Conservation (phyloP, 1,140 invertebrate genomes). For the Uloborus diversus region DNA sequence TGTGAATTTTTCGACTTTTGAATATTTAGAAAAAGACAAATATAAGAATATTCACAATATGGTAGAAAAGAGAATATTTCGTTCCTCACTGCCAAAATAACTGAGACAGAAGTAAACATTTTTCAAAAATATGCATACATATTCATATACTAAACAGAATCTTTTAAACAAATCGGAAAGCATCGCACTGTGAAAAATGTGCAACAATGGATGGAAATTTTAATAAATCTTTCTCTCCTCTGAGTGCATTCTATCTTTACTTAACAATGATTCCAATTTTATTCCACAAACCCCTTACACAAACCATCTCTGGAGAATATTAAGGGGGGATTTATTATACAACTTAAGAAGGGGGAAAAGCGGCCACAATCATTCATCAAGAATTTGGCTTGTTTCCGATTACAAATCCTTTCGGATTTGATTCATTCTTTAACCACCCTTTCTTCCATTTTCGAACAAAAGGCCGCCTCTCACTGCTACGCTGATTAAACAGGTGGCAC, state of each 20-base stretch:
- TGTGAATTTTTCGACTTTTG: too few relatives aligned
- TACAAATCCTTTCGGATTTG: not conserved
- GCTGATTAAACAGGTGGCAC: too few relatives aligned
- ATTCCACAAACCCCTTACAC: not conserved
- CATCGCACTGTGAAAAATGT: not conserved
- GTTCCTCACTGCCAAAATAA: too few relatives aligned
- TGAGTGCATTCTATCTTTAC: not conserved
- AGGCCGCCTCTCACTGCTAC: too few relatives aligned
- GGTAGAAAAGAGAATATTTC: too few relatives aligned
- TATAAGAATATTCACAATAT: too few relatives aligned
- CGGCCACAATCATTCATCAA: not conserved
- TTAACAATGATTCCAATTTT: not conserved
- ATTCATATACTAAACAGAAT: too few relatives aligned
- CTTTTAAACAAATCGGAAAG: not conserved
- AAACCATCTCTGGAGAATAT: not conserved
- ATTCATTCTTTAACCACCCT: not conserved
- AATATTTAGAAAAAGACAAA: too few relatives aligned
- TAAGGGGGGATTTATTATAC: not conserved
- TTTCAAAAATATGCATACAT: too few relatives aligned
- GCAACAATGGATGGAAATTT: not conserved
- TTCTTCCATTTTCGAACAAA: too few relatives aligned
- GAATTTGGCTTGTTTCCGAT: not conserved
- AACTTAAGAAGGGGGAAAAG: too few relatives aligned
- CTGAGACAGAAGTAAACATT: too few relatives aligned
- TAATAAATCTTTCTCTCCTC: not conserved